A percentile compares a stretch with the other conserved stretches of the same genome.
These are phyloP conservation scores for Plutella xylostella DNA, from an alignment of 2,888 invertebrate genomes.

Conservation along the genomic window DNA sequence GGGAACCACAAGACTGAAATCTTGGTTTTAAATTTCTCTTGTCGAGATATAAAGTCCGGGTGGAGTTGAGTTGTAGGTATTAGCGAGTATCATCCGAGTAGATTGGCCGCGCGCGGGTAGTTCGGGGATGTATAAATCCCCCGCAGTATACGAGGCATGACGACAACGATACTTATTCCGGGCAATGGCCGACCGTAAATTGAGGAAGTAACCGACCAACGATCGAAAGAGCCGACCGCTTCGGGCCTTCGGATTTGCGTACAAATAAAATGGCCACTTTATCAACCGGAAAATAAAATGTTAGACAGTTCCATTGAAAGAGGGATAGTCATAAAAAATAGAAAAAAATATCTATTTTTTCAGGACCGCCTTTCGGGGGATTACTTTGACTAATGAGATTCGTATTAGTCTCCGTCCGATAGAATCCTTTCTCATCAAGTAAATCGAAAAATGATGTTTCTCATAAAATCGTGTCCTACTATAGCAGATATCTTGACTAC, in stretches of 20 bases:
- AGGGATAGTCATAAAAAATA: not conserved
- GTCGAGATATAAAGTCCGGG: no score
- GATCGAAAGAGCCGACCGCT: constrained; percentile 22
- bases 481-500: no score
- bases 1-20: not conserved
- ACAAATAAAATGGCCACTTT: constrained; percentile 54
- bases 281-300: constrained; percentile 37
- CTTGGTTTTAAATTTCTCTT: not conserved
- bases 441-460: constrained; percentile 2
- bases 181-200: constrained; percentile 49
- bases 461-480: no score
- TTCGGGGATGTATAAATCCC: constrained; percentile 50
- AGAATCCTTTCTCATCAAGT: constrained; percentile 4
- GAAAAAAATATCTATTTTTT: not conserved
- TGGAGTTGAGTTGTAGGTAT: no score
- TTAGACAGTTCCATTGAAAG: constrained; percentile 6
- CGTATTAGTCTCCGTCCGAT: not conserved
- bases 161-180: constrained; percentile 55
- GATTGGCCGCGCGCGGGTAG: no score
- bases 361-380: not conserved
- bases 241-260: constrained; percentile 51
- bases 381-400: constrained; percentile 4
- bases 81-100: no score
- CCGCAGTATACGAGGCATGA: constrained; percentile 51
- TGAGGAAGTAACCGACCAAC: constrained; percentile 48